Percentiles rank a stretch among this genome's conserved stretches.
These are phyloP conservation scores for Danio aesculapii DNA, from an alignment of 2,797 vertebrate species.

Conservation along the genomic window DNA sequence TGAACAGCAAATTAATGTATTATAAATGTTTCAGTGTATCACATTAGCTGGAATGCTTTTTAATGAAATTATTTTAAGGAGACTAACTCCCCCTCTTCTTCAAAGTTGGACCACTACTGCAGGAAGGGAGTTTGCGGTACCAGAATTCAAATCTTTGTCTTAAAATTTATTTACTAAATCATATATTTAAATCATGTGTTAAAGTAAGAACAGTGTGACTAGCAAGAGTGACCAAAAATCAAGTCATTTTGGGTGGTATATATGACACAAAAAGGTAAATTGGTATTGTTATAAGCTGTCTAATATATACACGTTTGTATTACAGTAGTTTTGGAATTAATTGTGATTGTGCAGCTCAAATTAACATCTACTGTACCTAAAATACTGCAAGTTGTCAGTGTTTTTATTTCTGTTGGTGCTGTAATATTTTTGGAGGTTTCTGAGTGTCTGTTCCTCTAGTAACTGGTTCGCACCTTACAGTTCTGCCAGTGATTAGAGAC, in stretches of 20 bases:
- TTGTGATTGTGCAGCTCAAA: conserved; percentile 5
- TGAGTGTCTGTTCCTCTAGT: conserved; percentile 15
- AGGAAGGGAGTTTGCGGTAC: background rate
- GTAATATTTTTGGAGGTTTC: conserved; percentile 25
- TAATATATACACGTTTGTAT: background rate
- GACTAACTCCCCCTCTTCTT: background rate
- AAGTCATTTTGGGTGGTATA: background rate
- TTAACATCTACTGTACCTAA: conserved; percentile 15
- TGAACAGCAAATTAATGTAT: background rate
- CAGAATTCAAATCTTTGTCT: background rate
- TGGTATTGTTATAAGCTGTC: conserved; percentile 10
- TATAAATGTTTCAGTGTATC: background rate
- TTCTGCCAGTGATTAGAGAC: conserved; percentile 37
- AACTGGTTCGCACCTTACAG: conserved; percentile 27
- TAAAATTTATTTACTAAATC: background rate
- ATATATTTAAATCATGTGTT: conserved; percentile 4
- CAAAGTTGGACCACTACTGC: background rate
- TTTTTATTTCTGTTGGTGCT: conserved; percentile 50
- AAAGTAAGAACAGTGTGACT: background rate
- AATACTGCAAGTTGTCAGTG: conserved; percentile 20
- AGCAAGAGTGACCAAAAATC: background rate
- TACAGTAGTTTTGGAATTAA: conserved; percentile 24
- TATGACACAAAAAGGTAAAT: background rate
- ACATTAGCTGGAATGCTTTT: background rate
- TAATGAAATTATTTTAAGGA: background rate